Evolutionary conservation across 1,140 invertebrate genomes (phyloP).

Genomic region (Physella acuta): DNA sequence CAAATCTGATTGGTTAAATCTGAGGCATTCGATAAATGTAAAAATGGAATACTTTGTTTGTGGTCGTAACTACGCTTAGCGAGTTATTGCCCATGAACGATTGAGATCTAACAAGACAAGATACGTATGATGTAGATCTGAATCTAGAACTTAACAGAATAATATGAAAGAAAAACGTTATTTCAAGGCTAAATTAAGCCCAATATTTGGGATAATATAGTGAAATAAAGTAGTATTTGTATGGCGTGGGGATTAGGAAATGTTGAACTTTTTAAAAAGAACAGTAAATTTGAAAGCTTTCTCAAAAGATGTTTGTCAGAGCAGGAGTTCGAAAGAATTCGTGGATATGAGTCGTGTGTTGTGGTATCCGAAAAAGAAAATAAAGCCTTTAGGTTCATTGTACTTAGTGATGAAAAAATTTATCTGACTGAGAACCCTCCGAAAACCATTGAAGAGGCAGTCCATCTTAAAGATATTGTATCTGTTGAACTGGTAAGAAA

Average conservation of each 20-base stretch:
- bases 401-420: conserved; percentile 55
- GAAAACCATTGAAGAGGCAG: conserved; percentile 45
- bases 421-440: conserved; percentile 58
- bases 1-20: too few relatives aligned
- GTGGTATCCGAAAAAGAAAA: conserved; percentile 56
- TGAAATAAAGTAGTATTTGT: conserved; percentile 13
- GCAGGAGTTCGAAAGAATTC: conserved; percentile 53
- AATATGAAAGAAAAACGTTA: not conserved
- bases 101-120: too few relatives aligned
- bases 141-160: not conserved
- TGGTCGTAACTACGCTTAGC: too few relatives aligned
- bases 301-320: conserved; percentile 49
- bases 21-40: too few relatives aligned
- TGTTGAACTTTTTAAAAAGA: conserved; percentile 39
- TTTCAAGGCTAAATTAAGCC: not conserved
- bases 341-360: conserved; percentile 58
- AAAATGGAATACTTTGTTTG: too few relatives aligned
- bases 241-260: conserved; percentile 33
- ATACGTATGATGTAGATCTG: not conserved
- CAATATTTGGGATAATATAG: not conserved
- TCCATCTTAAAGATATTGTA: conserved; percentile 53
- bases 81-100: too few relatives aligned
- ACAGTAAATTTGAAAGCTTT: conserved; percentile 57
- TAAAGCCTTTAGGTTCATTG: conserved; percentile 55
- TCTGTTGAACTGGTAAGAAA: conserved; percentile 54